Base-by-base conservation (phyloP, 1,140 invertebrate genomes). In the Melanaphis sacchari region DNA sequence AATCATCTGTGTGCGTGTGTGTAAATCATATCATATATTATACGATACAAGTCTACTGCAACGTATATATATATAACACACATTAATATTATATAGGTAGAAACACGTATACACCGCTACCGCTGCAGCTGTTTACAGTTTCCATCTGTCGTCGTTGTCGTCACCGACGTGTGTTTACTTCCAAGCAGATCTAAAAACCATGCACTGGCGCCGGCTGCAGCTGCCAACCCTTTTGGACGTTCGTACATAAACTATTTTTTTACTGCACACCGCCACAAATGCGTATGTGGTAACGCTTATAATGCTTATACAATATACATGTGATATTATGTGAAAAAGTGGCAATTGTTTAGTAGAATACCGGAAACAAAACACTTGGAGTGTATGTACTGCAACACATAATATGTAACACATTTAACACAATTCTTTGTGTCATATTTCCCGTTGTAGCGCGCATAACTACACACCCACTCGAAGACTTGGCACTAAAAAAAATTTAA, bases 91-190 rank as follows among this genome's bases (percentile, higher is more conserved):
- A n/a, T 43, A 85, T 41, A 84, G 18, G n/a, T 81, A 81, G 18
- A 7, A 24, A 40, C 52, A 24, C 52, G 46, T 49, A 49, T 49
- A 49, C 31, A 3, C 24, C 4, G 43, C 26, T 41, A 43, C 87
- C 87, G 88, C 36, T 24, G 88, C 88, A 90, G 88, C 88, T 90
- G 88, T 54, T 54, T 59, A 90, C 88, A 90, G 49, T 90, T 90
- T 59, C 88, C 88, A 90, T 90, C 88, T 90, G 88, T 40, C 36
- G 88, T 38, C 49, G 49, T 40, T 36, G 88, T 54, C 40, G 38
- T 40, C 82, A 26, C 81, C 38, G 59, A 76, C 31, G n/a, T 76
- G 46, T 90, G 88, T 90, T 90, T 90, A 41, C 49, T 54, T 36
- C 4, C 49, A 31, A 31, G 24, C 52, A 52, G 87, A 89, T 89